These are phyloP conservation scores for Platalea minor DNA, from an alignment of 2,797 vertebrate genomes.

Conservation along the genomic window DNA sequence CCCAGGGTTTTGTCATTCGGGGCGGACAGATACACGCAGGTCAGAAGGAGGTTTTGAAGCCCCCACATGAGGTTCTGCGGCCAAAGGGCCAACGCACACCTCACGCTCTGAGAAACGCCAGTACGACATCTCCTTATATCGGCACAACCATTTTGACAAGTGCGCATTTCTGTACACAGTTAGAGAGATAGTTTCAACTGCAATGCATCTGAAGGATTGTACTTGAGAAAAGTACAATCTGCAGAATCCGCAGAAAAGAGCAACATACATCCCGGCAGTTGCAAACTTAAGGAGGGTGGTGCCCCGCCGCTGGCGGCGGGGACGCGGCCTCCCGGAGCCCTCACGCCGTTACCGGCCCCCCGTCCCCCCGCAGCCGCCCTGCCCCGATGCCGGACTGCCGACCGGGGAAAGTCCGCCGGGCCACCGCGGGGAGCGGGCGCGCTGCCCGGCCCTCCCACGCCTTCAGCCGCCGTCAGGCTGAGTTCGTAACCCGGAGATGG, in stretches of 20 bases:
- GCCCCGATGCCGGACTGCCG: too few relatives aligned
- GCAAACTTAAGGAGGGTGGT: background rate
- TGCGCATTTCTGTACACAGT: background rate
- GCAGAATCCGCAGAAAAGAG: background rate
- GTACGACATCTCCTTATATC: background rate
- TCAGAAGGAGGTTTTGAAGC: background rate
- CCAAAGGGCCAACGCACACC: background rate
- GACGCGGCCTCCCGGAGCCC: background rate
- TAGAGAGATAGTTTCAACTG: background rate
- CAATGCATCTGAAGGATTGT: background rate
- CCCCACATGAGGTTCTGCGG: background rate
- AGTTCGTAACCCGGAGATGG: fast-evolving
- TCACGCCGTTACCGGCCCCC: too few relatives aligned
- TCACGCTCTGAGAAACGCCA: background rate
- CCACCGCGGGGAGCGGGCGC: background rate
- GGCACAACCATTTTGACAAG: background rate
- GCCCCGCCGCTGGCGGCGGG: background rate
- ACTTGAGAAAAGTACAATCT: background rate
- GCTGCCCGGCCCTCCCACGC: too few relatives aligned
- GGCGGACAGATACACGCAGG: fast-evolving
- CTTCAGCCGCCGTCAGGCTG: background rate
- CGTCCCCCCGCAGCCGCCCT: fast-evolving
- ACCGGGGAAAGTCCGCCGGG: background rate
- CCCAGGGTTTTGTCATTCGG: background rate
- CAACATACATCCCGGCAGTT: background rate